A percentile compares a stretch with the other conserved stretches of the same genome.
These are phyloP conservation scores for Bombus polaris DNA, from an alignment of 1,140 invertebrate species.

Conservation along the genomic window DNA sequence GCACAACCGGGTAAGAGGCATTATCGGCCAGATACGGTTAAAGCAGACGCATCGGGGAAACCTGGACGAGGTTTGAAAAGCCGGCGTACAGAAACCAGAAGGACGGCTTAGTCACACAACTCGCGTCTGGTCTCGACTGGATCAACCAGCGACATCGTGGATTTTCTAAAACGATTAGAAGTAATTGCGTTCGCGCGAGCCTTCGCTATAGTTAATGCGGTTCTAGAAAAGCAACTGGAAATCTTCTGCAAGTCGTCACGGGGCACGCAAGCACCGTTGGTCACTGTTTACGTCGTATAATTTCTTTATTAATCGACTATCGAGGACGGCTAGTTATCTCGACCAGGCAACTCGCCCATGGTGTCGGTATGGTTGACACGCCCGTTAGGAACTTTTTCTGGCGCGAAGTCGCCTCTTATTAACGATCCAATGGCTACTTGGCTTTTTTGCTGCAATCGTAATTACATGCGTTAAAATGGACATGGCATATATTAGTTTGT, in stretches of 20 bases:
- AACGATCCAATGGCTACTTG: neutral
- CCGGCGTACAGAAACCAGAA: conserved; percentile 45
- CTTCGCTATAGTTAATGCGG: no score
- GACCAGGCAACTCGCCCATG: neutral
- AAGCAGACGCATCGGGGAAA: conserved; percentile 47
- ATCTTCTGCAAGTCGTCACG: no score
- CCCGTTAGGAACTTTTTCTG: neutral
- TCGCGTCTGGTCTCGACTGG: conserved; percentile 6
- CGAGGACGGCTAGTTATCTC: conserved; percentile 1
- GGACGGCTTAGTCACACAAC: conserved; percentile 49
- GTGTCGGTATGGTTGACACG: conserved; percentile 11
- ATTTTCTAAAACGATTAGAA: conserved; percentile 66
- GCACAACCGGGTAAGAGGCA: conserved; percentile 35
- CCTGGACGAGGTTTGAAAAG: conserved; percentile 38
- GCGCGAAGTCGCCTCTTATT: conserved; percentile 3
- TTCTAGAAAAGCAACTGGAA: no score
- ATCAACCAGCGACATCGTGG: neutral
- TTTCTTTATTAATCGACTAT: conserved; percentile 55
- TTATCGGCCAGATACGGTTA: conserved; percentile 58
- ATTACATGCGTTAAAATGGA: conserved; percentile 13
- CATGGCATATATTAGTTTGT: neutral
- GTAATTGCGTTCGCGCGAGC: conserved; percentile 51
- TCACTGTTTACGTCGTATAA: neutral
- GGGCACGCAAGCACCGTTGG: neutral
- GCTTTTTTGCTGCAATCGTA: neutral